Conservation (phyloP, 2,113 vertebrate species). For the Ranitomeya imitator region DNA sequence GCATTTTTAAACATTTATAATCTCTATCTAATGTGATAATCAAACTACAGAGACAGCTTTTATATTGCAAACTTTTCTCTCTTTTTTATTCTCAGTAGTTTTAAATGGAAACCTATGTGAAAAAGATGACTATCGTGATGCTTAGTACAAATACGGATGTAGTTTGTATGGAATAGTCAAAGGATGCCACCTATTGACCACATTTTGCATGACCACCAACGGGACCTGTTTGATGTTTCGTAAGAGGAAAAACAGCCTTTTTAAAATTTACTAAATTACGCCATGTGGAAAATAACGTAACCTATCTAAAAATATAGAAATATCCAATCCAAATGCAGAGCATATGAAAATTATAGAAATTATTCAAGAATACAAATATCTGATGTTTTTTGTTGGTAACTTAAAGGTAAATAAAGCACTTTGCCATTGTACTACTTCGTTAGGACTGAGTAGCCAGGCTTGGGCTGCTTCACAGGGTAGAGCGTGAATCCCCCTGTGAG, state of each 20-base stretch:
- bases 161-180: background rate
- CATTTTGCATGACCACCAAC: constrained; percentile 1
- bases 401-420: background rate
- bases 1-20: constrained; percentile 56
- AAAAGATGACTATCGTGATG: constrained; percentile 36
- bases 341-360: background rate
- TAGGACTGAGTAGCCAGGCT: background rate
- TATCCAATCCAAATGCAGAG: no score
- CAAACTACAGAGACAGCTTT: constrained; percentile 37
- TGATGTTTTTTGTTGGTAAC: background rate
- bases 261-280: background rate
- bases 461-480: no score
- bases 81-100: constrained; percentile 20
- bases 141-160: background rate
- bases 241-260: background rate
- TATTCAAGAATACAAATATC: background rate
- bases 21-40: constrained; percentile 52
- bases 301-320: background rate
- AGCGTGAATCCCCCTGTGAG: no score
- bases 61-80: constrained; percentile 34
- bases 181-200: constrained; percentile 49
- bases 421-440: background rate
- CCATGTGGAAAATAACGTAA: background rate
- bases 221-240: background rate
- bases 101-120: constrained; percentile 29